phyloP scores from a whole-genome alignment of 2,797 vertebrate species.

The Enteromius paludinosus region DNA sequence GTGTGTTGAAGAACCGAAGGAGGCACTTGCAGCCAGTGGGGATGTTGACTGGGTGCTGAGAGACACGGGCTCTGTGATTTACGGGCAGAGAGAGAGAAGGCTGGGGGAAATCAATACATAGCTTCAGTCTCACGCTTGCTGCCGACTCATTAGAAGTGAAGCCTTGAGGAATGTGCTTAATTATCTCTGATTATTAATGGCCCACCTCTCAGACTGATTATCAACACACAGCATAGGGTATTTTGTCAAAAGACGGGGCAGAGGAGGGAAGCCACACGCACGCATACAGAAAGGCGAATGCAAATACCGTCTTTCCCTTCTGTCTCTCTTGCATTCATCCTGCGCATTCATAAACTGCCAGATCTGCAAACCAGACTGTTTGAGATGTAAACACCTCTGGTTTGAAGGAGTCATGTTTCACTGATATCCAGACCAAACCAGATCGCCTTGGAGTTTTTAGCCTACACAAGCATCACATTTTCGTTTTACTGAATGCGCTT shows the following conservation, averaged over 20 bases:
- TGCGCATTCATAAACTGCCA: conserved; percentile 52
- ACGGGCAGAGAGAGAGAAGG: conserved; percentile 49
- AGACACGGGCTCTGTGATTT: conserved; percentile 51
- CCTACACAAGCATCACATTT: conserved; percentile 11
- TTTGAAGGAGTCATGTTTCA: conserved; percentile 57
- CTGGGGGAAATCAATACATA: conserved; percentile 58
- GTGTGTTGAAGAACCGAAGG: conserved; percentile 25
- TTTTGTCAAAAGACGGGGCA: conserved; percentile 34
- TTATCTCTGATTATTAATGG: conserved; percentile 65
- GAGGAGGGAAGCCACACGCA: conserved; percentile 22
- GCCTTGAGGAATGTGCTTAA: conserved; percentile 64
- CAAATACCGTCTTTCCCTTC: conserved; percentile 49
- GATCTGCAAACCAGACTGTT: conserved; percentile 52
- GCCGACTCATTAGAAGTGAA: conserved; percentile 62
- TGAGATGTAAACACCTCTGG: conserved; percentile 61
- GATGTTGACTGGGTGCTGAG: conserved; percentile 41
- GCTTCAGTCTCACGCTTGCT: conserved; percentile 51
- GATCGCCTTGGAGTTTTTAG: conserved; percentile 18
- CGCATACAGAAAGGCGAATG: conserved; percentile 39
- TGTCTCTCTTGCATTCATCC: conserved; percentile 45
- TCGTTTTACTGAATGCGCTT: neutral
- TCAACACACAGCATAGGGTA: conserved; percentile 48
- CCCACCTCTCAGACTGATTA: conserved; percentile 46
- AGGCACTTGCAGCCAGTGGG: conserved; percentile 31
- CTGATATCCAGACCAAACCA: conserved; percentile 51